Conservation (phyloP, 2,888 invertebrate species). For the Dorcus hopei region DNA sequence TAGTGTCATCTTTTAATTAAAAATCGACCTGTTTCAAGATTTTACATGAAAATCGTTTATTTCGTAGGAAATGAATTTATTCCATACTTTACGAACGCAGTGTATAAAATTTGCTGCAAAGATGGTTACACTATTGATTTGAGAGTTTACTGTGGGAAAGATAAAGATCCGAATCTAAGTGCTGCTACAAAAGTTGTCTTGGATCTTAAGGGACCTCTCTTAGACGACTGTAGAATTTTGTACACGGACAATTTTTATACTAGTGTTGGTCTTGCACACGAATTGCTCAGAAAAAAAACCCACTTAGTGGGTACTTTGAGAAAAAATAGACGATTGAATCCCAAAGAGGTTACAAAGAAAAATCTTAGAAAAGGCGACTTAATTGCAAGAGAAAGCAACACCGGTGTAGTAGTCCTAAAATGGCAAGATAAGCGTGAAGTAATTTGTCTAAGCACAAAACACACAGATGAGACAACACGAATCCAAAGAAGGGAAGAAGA, state of each 20-base stretch:
- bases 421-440: conserved; percentile 19
- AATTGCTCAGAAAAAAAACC: conserved; percentile 2
- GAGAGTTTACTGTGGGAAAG: background rate
- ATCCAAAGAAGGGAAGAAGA: conserved; percentile 4
- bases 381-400: background rate
- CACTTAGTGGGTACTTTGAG: conserved; percentile 23
- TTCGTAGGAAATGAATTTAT: too few species aligned
- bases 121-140: background rate
- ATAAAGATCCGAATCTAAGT: background rate
- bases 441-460: conserved; percentile 12
- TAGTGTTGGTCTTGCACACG: background rate
- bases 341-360: conserved; percentile 17
- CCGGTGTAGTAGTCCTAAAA: conserved; percentile 4
- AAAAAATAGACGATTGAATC: conserved; percentile 23
- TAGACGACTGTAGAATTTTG: background rate
- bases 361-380: background rate
- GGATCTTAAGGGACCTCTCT: background rate
- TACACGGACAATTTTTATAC: background rate
- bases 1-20: too few species aligned
- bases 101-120: background rate
- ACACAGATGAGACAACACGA: conserved; percentile 6
- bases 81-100: too few species aligned
- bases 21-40: too few species aligned
- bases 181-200: background rate
- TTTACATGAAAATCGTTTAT: too few species aligned